These are phyloP conservation scores for Drosophila paucipuncta DNA, from an alignment of 2,888 invertebrate species.

Conservation along the genomic window DNA sequence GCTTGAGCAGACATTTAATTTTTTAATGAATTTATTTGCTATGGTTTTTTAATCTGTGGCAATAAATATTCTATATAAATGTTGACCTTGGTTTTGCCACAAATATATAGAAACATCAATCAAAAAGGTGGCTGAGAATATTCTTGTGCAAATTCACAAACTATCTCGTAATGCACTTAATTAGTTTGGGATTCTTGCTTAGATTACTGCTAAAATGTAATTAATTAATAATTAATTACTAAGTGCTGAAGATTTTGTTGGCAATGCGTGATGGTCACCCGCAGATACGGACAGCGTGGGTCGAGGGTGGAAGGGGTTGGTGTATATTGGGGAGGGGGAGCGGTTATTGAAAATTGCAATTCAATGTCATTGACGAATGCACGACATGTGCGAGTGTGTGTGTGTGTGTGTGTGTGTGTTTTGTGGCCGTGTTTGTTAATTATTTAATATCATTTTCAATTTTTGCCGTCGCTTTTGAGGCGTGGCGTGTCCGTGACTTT, in stretches of 20 bases:
- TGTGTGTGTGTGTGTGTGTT: slow-evolving; percentile 10
- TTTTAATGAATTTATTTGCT: neutral
- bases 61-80: neutral
- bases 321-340: neutral
- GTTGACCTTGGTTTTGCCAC: neutral
- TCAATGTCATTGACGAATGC: slow-evolving; percentile 81
- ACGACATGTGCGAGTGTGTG: slow-evolving; percentile 27
- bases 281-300: neutral
- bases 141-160: slow-evolving; percentile 21
- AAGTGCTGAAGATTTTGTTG: slow-evolving; percentile 54
- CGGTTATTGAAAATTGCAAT: slow-evolving; percentile 59
- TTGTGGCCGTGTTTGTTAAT: slow-evolving; percentile 69
- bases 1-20: neutral
- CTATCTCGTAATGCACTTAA: slow-evolving; percentile 41
- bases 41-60: neutral
- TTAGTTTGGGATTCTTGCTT: slow-evolving; percentile 47
- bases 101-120: neutral
- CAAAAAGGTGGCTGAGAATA: neutral
- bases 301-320: neutral
- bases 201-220: slow-evolving; percentile 51
- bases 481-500: slow-evolving; percentile 77
- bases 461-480: slow-evolving; percentile 57
- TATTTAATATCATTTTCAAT: slow-evolving; percentile 80
- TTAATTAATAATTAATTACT: slow-evolving; percentile 71
- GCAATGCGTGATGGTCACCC: slow-evolving; percentile 63